Percentiles rank a stretch among this genome's conserved stretches.
Conservation (phyloP, 2,797 vertebrate species). For the Micrastur ruficollis region DNA sequence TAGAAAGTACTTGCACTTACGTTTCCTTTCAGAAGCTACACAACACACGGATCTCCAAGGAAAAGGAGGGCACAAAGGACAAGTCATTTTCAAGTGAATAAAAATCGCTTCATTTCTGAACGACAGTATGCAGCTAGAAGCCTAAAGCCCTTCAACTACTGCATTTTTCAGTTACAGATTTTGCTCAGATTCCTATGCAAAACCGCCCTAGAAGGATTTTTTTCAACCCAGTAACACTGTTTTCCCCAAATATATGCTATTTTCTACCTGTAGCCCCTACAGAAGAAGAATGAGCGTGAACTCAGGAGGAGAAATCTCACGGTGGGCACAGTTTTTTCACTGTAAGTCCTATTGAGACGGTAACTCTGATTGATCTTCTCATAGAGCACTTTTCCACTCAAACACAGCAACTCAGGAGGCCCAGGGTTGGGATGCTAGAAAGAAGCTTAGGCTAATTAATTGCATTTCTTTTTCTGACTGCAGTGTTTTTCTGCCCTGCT, state of each 20-base stretch:
- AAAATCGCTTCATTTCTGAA: neutral
- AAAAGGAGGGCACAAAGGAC: neutral
- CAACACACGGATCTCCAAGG: neutral
- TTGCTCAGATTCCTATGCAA: neutral
- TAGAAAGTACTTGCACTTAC: neutral
- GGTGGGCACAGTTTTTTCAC: neutral
- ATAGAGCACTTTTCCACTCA: neutral
- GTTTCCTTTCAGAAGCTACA: neutral
- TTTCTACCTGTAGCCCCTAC: neutral
- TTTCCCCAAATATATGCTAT: neutral
- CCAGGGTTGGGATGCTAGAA: neutral
- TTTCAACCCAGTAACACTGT: neutral
- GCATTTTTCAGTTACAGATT: neutral
- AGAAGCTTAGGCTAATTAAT: constrained; percentile 45
- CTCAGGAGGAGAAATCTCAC: neutral
- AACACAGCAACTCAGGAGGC: neutral
- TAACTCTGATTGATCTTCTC: neutral
- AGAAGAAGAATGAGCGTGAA: neutral
- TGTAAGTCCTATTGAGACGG: neutral
- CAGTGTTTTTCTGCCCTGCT: constrained; percentile 27
- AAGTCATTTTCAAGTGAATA: neutral
- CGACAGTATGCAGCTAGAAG: neutral
- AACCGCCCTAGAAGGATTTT: neutral
- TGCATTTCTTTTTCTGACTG: constrained; percentile 21
- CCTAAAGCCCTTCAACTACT: neutral